These are phyloP conservation scores for Patella depressa DNA, from an alignment of 2,888 invertebrate species.

Conservation along the genomic window DNA sequence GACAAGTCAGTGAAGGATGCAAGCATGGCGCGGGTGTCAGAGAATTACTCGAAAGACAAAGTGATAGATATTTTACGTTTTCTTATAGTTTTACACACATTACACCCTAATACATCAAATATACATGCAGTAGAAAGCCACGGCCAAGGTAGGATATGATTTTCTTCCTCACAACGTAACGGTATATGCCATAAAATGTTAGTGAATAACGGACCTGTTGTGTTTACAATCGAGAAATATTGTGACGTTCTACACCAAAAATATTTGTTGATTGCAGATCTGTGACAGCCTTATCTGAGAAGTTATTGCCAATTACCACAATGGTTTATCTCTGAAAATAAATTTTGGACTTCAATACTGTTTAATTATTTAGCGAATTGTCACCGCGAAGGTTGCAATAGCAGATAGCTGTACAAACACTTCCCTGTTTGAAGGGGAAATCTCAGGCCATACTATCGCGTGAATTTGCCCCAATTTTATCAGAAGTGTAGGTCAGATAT, in stretches of 20 bases:
- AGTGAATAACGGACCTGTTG: neutral
- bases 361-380: too few relatives aligned
- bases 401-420: neutral
- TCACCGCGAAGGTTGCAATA: too few relatives aligned
- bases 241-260: neutral
- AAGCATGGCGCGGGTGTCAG: constrained; percentile 65
- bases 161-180: neutral
- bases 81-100: constrained; percentile 65
- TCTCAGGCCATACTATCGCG: neutral
- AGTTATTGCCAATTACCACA: too few relatives aligned
- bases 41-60: constrained; percentile 63
- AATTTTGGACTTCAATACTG: too few relatives aligned
- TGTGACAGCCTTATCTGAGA: too few relatives aligned
- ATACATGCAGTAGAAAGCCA: constrained; percentile 69
- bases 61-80: constrained; percentile 63
- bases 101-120: constrained; percentile 61
- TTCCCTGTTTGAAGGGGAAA: neutral
- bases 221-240: neutral
- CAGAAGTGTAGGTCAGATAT: constrained; percentile 1
- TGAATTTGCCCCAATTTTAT: constrained; percentile 5
- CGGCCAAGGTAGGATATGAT: constrained; percentile 66
- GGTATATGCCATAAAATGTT: neutral
- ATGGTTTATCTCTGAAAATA: too few relatives aligned
- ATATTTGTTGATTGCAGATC: too few relatives aligned
- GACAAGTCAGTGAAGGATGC: constrained; percentile 24